Percentiles rank a stretch among this genome's conserved stretches.
Conservation (phyloP, 2,113 vertebrate species). For the Tragelaphus buxtoni region DNA sequence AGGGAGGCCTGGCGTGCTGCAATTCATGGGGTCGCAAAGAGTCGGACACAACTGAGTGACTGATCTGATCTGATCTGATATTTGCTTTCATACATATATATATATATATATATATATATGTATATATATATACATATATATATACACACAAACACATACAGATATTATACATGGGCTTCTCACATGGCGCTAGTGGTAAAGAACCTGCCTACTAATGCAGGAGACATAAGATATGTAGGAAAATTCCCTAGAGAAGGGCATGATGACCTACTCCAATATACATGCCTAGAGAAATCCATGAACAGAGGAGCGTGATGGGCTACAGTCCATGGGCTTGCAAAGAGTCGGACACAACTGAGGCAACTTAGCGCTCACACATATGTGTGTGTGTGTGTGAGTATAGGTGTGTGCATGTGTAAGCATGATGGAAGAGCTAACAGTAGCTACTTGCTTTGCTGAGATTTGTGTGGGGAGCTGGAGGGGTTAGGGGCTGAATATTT, state of each 20-base stretch:
- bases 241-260: neutral
- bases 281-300: neutral
- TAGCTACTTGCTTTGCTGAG: neutral
- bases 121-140: fast-evolving
- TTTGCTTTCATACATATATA: neutral
- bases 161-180: neutral
- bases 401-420: neutral
- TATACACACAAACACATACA: fast-evolving
- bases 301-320: neutral
- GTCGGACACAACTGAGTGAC: too few relatives aligned
- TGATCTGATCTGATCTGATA: neutral
- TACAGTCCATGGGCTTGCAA: neutral
- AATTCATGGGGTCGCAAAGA: too few relatives aligned
- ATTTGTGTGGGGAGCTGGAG: neutral
- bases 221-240: neutral
- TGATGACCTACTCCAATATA: neutral
- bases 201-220: neutral
- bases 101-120: too few relatives aligned
- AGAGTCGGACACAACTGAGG: neutral
- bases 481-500: neutral
- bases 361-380: neutral
- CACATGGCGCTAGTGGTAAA: fast-evolving
- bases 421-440: neutral
- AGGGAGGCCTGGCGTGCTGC: too few relatives aligned
- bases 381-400: neutral